Percentiles rank a stretch among this genome's conserved stretches.
phyloP scores from a whole-genome alignment of 2,888 invertebrate genomes.

The Stratiomys singularior region DNA sequence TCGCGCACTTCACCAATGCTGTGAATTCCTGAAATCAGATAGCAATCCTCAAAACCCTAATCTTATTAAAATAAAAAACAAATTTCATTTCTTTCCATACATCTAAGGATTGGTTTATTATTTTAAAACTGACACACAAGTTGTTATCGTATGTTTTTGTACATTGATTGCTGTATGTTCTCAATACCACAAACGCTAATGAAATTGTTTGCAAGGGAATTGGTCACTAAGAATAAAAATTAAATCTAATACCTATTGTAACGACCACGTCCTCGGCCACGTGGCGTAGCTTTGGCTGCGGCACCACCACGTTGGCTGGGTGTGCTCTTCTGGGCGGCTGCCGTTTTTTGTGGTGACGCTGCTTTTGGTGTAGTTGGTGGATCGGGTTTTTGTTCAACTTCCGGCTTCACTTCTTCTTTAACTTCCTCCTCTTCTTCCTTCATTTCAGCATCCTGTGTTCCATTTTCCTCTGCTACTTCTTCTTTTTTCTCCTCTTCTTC shows the following conservation, averaged over 20 bases:
- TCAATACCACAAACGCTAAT: conserved; percentile 33
- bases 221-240: neutral
- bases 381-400: conserved; percentile 56
- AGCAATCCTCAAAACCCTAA: no score
- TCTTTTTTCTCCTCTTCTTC: conserved; percentile 47
- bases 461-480: conserved; percentile 55
- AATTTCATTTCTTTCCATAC: conserved; percentile 33
- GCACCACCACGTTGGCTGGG: conserved; percentile 54
- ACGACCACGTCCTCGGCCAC: conserved; percentile 63
- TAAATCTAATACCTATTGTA: conserved; percentile 62
- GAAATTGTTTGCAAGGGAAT: neutral
- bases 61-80: no score
- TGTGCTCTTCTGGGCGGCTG: conserved; percentile 54
- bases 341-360: conserved; percentile 59
- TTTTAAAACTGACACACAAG: conserved; percentile 36
- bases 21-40: no score
- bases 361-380: conserved; percentile 68
- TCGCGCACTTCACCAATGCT: no score
- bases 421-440: conserved; percentile 60
- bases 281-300: conserved; percentile 61
- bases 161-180: conserved; percentile 37
- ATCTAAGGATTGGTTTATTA: conserved; percentile 36
- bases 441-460: conserved; percentile 56
- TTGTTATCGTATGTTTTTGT: neutral
- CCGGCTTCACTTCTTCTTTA: conserved; percentile 55